Conservation (phyloP, 2,888 invertebrate species). For the Matsumyia berberina region DNA sequence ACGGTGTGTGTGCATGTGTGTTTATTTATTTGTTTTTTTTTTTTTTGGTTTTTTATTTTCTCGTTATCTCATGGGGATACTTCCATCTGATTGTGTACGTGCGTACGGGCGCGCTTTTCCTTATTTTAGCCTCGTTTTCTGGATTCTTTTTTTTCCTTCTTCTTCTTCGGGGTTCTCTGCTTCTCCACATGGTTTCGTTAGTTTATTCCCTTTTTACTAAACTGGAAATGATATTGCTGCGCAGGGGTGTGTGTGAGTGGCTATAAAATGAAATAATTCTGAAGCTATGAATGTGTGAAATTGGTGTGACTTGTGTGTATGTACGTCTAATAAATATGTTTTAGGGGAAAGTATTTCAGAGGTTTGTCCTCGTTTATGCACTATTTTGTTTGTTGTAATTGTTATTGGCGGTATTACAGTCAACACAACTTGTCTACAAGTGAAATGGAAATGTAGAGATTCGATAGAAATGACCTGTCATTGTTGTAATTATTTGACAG, state of each 20-base stretch:
- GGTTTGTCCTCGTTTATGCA: constrained; percentile 8
- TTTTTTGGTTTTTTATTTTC: too few species aligned
- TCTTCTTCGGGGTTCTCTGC: neutral
- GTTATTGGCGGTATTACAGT: neutral
- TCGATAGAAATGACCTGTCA: too few species aligned
- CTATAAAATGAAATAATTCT: constrained; percentile 37
- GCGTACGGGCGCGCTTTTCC: constrained; percentile 60
- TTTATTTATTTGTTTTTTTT: constrained; percentile 56
- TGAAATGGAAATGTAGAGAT: too few species aligned
- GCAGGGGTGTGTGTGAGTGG: constrained; percentile 36
- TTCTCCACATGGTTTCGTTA: neutral
- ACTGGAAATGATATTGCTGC: constrained; percentile 57
- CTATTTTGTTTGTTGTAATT: neutral
- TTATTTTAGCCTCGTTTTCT: constrained; percentile 8
- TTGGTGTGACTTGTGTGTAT: constrained; percentile 1
- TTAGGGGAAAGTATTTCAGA: constrained; percentile 17
- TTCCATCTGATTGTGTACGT: constrained; percentile 60
- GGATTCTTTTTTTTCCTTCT: constrained; percentile 4
- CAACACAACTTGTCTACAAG: neutral
- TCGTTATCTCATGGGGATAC: constrained; percentile 54
- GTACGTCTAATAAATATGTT: neutral
- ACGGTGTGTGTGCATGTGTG: constrained; percentile 34
- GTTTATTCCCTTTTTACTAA: constrained; percentile 31
- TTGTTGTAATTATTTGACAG: too few species aligned
- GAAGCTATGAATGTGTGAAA: neutral